These are phyloP conservation scores for Apamea epomidion DNA, from an alignment of 2,888 invertebrate genomes.

Conservation along the genomic window DNA sequence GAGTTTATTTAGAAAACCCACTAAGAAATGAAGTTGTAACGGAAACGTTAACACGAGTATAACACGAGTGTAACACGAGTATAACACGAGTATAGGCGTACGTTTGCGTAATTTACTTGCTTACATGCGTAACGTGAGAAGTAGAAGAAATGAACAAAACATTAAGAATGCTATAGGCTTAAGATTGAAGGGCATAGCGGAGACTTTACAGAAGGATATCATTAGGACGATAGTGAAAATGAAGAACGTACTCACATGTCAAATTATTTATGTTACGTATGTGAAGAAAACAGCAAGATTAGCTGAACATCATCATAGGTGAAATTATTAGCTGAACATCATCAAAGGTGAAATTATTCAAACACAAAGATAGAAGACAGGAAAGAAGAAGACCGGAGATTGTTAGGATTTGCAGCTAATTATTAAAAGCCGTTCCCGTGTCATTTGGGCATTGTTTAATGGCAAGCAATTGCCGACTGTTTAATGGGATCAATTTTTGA, in stretches of 20 bases:
- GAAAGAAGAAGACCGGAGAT: not conserved
- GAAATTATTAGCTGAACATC: not conserved
- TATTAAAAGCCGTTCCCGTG: not conserved
- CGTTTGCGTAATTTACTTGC: constrained; percentile 1
- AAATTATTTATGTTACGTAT: not conserved
- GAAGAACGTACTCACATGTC: not conserved
- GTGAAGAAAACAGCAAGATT: not conserved
- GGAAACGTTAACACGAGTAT: not conserved
- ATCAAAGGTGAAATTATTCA: not conserved
- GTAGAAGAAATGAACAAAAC: not conserved
- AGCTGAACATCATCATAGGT: not conserved
- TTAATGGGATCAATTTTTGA: not conserved
- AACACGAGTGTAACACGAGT: no score
- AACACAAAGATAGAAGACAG: not conserved
- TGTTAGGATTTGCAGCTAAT: not conserved
- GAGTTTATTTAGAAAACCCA: not conserved
- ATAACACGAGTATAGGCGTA: no score
- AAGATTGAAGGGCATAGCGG: not conserved
- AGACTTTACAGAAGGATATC: not conserved
- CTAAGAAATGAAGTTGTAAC: not conserved
- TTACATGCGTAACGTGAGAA: not conserved
- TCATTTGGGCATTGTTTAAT: no score
- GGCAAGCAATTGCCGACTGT: not conserved
- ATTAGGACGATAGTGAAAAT: not conserved
- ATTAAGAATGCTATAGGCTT: not conserved